Percentiles rank a stretch among this genome's conserved stretches.
Conservation (phyloP, 2,113 vertebrate genomes). For the Aphyosemion australe region DNA sequence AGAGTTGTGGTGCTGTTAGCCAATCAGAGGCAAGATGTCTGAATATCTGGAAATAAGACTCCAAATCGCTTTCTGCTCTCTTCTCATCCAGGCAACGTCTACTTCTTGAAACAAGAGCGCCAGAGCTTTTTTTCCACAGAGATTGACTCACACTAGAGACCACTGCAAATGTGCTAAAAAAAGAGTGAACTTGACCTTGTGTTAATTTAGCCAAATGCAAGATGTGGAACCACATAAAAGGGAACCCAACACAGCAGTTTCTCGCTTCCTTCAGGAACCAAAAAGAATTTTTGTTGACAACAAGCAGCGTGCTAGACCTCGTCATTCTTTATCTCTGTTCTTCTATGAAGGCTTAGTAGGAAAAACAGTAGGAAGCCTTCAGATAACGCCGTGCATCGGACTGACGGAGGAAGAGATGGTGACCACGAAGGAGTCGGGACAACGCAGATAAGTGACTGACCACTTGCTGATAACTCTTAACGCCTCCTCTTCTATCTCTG, state of each 20-base stretch:
- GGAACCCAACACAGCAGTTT: background rate
- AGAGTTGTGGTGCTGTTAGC: too few relatives aligned
- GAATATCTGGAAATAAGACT: too few relatives aligned
- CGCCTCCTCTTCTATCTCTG: slow-evolving; percentile 17
- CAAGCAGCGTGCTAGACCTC: background rate
- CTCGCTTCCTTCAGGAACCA: background rate
- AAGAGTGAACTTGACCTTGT: too few relatives aligned
- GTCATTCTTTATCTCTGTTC: background rate
- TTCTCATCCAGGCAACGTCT: too few relatives aligned
- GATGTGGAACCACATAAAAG: background rate
- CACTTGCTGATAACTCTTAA: slow-evolving; percentile 28
- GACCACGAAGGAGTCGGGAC: slow-evolving; percentile 2
- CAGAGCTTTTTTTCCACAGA: too few relatives aligned
- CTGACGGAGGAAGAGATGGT: background rate
- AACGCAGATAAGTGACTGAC: slow-evolving; percentile 35
- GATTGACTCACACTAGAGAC: too few relatives aligned
- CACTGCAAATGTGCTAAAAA: too few relatives aligned
- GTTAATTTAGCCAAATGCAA: too few relatives aligned
- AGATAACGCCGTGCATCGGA: background rate
- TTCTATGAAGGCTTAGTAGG: background rate
- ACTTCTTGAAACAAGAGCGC: too few relatives aligned
- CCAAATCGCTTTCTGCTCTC: too few relatives aligned
- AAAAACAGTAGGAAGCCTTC: background rate
- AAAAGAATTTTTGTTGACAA: background rate
- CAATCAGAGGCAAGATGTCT: too few relatives aligned